Percentiles rank a stretch among this genome's conserved stretches.
Conservation (phyloP, 1,140 invertebrate species). For the Idris sp. region DNA sequence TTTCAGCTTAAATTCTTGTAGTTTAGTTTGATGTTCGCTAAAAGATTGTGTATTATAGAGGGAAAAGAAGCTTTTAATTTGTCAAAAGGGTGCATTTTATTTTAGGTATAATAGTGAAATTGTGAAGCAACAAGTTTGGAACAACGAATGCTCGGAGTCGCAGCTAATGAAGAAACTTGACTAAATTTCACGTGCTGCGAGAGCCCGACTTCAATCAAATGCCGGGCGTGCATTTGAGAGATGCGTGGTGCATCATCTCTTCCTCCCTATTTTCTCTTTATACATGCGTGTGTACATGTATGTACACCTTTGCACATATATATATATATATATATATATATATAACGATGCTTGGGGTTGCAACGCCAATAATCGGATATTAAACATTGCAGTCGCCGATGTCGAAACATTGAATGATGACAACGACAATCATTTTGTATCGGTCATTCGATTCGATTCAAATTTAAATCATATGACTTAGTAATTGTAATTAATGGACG, state of each 20-base stretch:
- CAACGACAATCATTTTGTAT: constrained; percentile 39
- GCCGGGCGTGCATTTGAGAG: constrained; percentile 45
- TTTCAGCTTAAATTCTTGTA: too few species aligned
- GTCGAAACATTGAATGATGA: constrained; percentile 49
- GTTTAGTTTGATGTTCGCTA: too few species aligned
- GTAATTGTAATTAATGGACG: constrained; percentile 50
- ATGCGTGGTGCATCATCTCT: constrained; percentile 14
- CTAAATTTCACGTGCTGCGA: constrained; percentile 22
- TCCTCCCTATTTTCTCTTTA: too few species aligned
- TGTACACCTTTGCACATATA: constrained; percentile 22
- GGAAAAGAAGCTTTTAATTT: too few species aligned
- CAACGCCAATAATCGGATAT: constrained; percentile 62
- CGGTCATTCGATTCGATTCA: constrained; percentile 40
- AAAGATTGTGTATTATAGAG: too few species aligned
- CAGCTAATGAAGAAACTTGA: constrained; percentile 46
- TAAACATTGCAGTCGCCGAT: constrained; percentile 51
- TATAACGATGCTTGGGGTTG: constrained; percentile 54
- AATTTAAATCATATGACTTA: constrained; percentile 57
- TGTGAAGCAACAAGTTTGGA: constrained; percentile 44
- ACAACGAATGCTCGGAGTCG: constrained; percentile 10
- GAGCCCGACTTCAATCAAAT: constrained; percentile 56
- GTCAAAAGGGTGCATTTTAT: too few species aligned
- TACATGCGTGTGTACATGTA: constrained; percentile 26
- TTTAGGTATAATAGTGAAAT: too few species aligned
- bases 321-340: constrained; percentile 41